Conservation (phyloP, 2,113 vertebrate species). For the Sinosuthora webbiana region DNA sequence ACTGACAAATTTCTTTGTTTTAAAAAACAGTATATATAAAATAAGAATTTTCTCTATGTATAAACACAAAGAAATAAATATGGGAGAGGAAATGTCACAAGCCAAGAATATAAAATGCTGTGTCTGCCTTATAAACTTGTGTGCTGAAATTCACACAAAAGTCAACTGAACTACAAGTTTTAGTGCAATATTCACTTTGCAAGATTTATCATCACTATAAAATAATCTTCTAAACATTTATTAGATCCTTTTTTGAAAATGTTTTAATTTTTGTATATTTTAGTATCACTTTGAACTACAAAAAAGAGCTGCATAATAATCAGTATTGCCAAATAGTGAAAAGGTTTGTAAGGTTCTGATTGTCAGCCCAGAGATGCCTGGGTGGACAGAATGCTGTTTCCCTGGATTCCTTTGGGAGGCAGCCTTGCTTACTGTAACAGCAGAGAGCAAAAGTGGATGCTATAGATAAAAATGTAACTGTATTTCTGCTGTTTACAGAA, state of each 20-base stretch:
- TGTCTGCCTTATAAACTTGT: not conserved
- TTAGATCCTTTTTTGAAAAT: not conserved
- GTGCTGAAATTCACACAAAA: not conserved
- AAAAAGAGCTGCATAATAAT: not conserved
- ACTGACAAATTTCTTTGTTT: not conserved
- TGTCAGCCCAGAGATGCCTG: not conserved
- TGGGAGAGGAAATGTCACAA: not conserved
- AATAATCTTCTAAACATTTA: not conserved
- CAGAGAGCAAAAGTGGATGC: not conserved
- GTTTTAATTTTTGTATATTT: not conserved
- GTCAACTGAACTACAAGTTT: accelerated
- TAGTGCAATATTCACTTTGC: not conserved
- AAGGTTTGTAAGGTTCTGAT: accelerated
- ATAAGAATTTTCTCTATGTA: not conserved
- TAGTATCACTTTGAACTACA: not conserved
- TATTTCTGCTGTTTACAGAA: not conserved
- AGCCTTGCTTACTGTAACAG: constrained; percentile 44
- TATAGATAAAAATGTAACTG: not conserved
- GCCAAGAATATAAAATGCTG: not conserved
- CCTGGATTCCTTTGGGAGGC: constrained; percentile 53
- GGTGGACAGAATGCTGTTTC: not conserved
- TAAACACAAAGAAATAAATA: not conserved
- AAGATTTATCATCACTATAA: not conserved
- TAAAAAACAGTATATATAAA: not conserved
- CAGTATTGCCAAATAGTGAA: not conserved